Base-by-base conservation (phyloP, 2,888 invertebrate genomes). In the Agrotis segetum region DNA sequence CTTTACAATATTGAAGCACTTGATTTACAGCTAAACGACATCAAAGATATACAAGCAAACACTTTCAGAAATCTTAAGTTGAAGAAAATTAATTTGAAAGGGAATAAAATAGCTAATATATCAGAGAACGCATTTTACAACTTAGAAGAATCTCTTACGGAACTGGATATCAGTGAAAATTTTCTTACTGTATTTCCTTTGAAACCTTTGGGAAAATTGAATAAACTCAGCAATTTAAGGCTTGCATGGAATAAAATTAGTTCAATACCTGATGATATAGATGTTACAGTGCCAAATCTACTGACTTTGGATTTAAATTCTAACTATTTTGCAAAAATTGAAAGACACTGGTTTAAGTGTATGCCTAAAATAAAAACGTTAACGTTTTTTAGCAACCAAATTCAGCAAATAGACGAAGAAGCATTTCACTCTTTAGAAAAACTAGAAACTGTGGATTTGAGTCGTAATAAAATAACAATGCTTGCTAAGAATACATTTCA, bases 111-210 rank as follows among this genome's bases (percentile, higher is more conserved):
- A 86, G 97, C 97, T 80, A 97, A 97, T 88, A 97, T 99, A 89
- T 98, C 98, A 11, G 98, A 98, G 89, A 97, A 98, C 93, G 98
- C 98, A 60, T 98, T 98, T 92, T 96, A 97, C 52, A 98, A 98
- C 0, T 95, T 98, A 68, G 98, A 98, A 90, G 97, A 97, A 77
- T 97, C 97, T 75, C 96, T 99, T 84, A 97, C 97, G 71, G 98
- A 99, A 91, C 96, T 99, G 82, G 98, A 98, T 92, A 95, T 99
- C 78, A 98, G 98, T 11, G 98, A 99, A 94, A 99, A 99, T 94
- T 98, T 97, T 90, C 94, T 99, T n/a, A 97, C 97, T 86, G 93
- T 96, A 78, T 99, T 99, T 93, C 99, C 99, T 1, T 97, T 99
- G 95, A 96, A 97, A 84, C 97, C 98, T 11, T 92, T 99, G 78